A percentile compares a stretch with the other conserved stretches of the same genome.
These are phyloP conservation scores for Albula goreensis DNA, from an alignment of 2,113 vertebrate species.

Conservation along the genomic window DNA sequence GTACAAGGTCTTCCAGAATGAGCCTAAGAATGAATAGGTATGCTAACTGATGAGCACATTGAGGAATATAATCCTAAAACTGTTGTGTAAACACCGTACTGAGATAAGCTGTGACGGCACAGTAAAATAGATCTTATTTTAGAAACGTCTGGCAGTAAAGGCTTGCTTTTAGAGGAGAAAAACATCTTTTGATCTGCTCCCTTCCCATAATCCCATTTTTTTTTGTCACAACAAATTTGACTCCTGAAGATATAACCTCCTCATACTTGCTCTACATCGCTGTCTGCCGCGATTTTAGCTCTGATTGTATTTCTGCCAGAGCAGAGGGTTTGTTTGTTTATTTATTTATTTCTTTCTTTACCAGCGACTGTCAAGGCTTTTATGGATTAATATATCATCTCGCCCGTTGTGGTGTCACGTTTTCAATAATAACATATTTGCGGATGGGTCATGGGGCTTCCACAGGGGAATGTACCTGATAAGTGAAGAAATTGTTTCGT, in stretches of 20 bases:
- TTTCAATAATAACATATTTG: slow-evolving; percentile 57
- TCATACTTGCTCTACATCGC: slow-evolving; percentile 5
- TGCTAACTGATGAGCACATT: too few species aligned
- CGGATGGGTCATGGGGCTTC: slow-evolving; percentile 40
- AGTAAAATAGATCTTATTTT: slow-evolving; percentile 15
- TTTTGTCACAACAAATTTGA: slow-evolving; percentile 12
- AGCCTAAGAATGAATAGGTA: too few species aligned
- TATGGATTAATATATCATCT: slow-evolving; percentile 58
- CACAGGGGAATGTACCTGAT: slow-evolving; percentile 46
- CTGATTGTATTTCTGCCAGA: slow-evolving; percentile 43
- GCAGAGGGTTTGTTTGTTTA: neutral
- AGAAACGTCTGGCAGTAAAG: slow-evolving; percentile 23
- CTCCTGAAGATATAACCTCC: slow-evolving; percentile 15
- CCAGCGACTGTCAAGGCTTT: slow-evolving; percentile 41
- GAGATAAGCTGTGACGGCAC: neutral
- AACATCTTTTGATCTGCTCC: slow-evolving; percentile 11
- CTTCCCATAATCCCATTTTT: slow-evolving; percentile 1
- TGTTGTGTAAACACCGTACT: too few species aligned
- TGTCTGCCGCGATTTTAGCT: slow-evolving; percentile 36
- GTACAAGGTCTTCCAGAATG: too few species aligned
- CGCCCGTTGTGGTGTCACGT: slow-evolving; percentile 46
- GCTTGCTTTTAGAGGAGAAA: neutral
- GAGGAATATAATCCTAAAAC: too few species aligned
- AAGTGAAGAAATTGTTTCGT: slow-evolving; percentile 61
- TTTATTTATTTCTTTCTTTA: neutral